Conservation (phyloP, 2,888 invertebrate species). For the Bombylius major region DNA sequence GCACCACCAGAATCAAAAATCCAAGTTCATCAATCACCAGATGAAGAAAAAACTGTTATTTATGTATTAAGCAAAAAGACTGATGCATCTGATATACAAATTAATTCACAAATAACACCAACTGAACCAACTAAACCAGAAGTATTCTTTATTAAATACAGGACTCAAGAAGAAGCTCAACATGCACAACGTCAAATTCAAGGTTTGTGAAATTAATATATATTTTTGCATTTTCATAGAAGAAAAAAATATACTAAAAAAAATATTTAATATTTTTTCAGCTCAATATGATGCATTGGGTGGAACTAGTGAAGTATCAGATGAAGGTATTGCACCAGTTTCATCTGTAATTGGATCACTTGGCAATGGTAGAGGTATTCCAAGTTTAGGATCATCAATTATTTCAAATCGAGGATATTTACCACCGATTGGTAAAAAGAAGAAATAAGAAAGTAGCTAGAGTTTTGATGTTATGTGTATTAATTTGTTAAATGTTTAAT, state of each 20-base stretch:
- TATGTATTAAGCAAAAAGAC: conserved; percentile 34
- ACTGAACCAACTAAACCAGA: conserved; percentile 32
- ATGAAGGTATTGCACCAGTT: conserved; percentile 31
- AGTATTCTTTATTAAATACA: conserved; percentile 36
- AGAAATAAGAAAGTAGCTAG: background rate
- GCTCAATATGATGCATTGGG: conserved; percentile 32
- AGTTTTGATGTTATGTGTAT: too few relatives aligned
- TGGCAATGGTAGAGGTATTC: background rate
- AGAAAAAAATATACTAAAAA: too few relatives aligned
- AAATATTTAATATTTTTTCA: background rate
- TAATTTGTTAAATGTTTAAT: too few relatives aligned
- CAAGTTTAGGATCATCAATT: background rate
- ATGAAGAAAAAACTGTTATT: conserved; percentile 35
- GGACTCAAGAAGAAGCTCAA: conserved; percentile 30
- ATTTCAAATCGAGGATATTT: background rate
- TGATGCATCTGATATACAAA: conserved; percentile 24
- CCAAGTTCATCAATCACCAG: conserved; percentile 20
- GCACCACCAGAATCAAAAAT: conserved; percentile 16
- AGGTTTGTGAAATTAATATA: conserved; percentile 9
- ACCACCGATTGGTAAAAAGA: background rate
- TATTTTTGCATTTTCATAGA: background rate
- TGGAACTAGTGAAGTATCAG: conserved; percentile 30
- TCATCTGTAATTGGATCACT: conserved; percentile 20
- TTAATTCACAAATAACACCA: conserved; percentile 16
- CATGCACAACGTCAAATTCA: conserved; percentile 33